These are phyloP conservation scores for Scarus forsteni DNA, from an alignment of 2,797 vertebrate species.

Conservation along the genomic window DNA sequence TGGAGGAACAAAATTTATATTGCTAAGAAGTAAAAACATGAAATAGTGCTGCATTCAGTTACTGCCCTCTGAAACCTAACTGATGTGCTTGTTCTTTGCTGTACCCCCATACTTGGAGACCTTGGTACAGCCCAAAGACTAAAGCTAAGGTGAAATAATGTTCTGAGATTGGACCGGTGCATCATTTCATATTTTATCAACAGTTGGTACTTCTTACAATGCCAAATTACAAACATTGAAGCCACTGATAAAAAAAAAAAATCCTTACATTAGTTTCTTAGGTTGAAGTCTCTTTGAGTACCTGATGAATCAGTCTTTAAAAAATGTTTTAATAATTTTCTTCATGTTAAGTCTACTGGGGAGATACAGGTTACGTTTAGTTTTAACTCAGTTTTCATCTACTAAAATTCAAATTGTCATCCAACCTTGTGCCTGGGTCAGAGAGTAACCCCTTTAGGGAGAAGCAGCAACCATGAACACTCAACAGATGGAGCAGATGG, in stretches of 20 bases:
- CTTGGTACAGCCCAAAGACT: neutral
- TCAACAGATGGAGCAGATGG: constrained; percentile 92
- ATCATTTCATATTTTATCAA: too few species aligned
- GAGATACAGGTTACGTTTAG: neutral
- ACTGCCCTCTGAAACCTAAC: constrained; percentile 18
- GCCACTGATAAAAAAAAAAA: constrained; percentile 1
- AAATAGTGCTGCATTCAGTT: constrained; percentile 18
- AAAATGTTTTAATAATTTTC: too few species aligned
- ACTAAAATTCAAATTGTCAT: neutral
- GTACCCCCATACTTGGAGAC: neutral
- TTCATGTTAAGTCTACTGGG: neutral
- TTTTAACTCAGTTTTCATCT: neutral
- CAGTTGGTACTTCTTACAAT: neutral
- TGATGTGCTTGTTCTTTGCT: constrained; percentile 21
- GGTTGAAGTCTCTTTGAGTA: neutral
- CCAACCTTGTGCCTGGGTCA: constrained; percentile 28
- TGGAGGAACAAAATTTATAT: constrained; percentile 8
- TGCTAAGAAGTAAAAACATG: constrained; percentile 9
- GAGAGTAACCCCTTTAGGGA: constrained; percentile 69
- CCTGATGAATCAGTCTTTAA: neutral
- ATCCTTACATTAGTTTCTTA: neutral
- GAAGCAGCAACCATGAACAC: constrained; percentile 88
- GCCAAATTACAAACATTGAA: neutral
- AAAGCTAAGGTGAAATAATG: neutral
- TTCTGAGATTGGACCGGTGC: neutral